A percentile compares a stretch with the other conserved stretches of the same genome.
phyloP scores from a whole-genome alignment of 2,888 invertebrate genomes.

The Steinernema hermaphroditum region DNA sequence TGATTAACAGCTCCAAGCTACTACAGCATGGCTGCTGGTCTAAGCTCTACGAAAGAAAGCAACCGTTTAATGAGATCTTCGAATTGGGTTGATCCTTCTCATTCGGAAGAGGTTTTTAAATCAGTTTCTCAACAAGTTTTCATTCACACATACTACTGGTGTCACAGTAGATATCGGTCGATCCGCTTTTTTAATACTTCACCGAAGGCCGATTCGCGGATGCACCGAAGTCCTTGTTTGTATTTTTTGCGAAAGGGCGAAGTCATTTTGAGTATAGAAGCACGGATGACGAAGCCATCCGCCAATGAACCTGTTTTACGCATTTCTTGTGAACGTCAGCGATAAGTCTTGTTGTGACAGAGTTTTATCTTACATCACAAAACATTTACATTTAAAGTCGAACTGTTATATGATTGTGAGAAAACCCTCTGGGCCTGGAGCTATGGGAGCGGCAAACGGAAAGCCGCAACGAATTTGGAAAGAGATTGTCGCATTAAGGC shows the following conservation, averaged over 20 bases:
- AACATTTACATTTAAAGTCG: not conserved
- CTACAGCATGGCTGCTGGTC: not conserved
- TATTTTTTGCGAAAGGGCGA: constrained; percentile 22
- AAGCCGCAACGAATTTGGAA: constrained; percentile 34
- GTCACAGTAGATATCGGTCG: constrained; percentile 18
- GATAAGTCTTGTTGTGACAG: not conserved
- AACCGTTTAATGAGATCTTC: constrained; percentile 7
- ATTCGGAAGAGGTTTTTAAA: constrained; percentile 10
- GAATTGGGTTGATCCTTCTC: constrained; percentile 28
- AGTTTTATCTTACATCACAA: constrained; percentile 1
- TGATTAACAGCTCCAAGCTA: not conserved
- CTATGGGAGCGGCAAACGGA: not conserved
- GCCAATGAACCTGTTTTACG: constrained; percentile 11
- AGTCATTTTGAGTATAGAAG: constrained; percentile 3
- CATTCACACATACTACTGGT: not conserved
- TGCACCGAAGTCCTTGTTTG: not conserved
- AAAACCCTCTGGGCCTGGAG: not conserved
- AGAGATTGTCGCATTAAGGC: constrained; percentile 26
- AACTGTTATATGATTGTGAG: constrained; percentile 9
- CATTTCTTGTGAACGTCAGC: not conserved
- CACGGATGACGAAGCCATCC: not conserved
- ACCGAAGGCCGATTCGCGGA: too few species aligned
- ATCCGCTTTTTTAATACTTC: not conserved
- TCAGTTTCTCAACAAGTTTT: constrained; percentile 2
- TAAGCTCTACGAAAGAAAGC: not conserved